These are phyloP conservation scores for Tipula helvola DNA, from an alignment of 2,888 invertebrate species.

Conservation along the genomic window DNA sequence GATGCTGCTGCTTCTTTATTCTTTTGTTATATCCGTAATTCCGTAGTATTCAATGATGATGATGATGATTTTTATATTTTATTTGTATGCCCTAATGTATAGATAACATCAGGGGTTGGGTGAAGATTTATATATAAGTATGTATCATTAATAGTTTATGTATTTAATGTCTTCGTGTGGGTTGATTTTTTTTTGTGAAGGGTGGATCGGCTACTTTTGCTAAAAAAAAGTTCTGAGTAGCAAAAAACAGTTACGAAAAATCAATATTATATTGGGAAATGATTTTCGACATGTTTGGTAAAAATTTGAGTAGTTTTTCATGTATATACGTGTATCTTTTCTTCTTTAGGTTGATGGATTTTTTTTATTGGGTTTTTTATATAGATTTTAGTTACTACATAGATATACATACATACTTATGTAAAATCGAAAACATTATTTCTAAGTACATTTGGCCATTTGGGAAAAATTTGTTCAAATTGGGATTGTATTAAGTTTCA, in stretches of 20 bases:
- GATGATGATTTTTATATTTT: background rate
- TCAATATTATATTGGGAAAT: background rate
- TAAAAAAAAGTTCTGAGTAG: background rate
- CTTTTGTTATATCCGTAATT: background rate
- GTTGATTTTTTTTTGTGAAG: background rate
- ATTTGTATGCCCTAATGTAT: background rate
- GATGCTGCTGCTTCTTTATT: background rate
- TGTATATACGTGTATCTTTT: background rate
- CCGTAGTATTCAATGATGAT: background rate
- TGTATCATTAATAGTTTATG: background rate
- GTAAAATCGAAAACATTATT: background rate
- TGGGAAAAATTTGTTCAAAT: too few relatives aligned
- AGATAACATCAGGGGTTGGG: background rate
- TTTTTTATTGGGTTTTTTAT: background rate
- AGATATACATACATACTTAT: too few relatives aligned
- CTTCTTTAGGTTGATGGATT: background rate
- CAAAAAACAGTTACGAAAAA: background rate
- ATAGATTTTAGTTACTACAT: background rate
- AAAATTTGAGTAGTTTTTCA: background rate
- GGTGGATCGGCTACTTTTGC: background rate
- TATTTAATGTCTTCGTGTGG: background rate
- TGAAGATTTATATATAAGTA: background rate
- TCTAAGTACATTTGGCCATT: too few relatives aligned
- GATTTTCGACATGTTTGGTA: background rate
- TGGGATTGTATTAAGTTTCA: too few relatives aligned